Conservation (phyloP, 2,797 vertebrate species). For the Mormyrus proboscirostris region DNA sequence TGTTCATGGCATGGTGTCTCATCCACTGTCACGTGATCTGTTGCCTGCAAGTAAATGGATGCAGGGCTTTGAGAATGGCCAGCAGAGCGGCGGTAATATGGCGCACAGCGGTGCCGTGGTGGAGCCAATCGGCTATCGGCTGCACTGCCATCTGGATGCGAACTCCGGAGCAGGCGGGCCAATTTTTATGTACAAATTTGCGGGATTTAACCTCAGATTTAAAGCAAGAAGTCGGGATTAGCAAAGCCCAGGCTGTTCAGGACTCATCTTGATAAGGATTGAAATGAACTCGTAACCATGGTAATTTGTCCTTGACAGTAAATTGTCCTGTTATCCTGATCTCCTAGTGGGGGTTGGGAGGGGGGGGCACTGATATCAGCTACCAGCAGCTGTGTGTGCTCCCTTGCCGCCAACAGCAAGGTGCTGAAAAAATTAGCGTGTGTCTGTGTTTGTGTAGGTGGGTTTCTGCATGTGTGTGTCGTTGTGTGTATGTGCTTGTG, state of each 20-base stretch:
- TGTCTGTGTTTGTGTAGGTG: not conserved
- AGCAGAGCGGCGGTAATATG: not conserved
- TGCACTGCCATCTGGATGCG: not conserved
- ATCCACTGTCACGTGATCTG: not conserved
- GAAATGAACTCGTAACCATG: not conserved
- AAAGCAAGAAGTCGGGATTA: not conserved
- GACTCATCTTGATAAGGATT: not conserved
- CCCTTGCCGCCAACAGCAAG: not conserved
- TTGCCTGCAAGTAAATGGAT: not conserved
- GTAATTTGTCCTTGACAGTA: constrained; percentile 4
- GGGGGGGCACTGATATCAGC: not conserved
- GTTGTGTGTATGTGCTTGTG: not conserved
- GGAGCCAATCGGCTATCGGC: not conserved
- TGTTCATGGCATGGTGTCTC: not conserved
- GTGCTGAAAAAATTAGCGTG: not conserved
- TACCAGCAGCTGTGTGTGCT: not conserved
- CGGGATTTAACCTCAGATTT: not conserved
- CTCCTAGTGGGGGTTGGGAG: not conserved
- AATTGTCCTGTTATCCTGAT: constrained; percentile 6
- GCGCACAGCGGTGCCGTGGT: not conserved
- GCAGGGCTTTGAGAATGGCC: not conserved
- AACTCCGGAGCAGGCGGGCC: not conserved
- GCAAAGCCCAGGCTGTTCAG: not conserved
- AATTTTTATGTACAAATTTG: constrained; percentile 4
- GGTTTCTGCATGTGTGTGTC: not conserved